These are phyloP conservation scores for Epicampocera succincta DNA, from an alignment of 2,888 invertebrate genomes.

Conservation along the genomic window DNA sequence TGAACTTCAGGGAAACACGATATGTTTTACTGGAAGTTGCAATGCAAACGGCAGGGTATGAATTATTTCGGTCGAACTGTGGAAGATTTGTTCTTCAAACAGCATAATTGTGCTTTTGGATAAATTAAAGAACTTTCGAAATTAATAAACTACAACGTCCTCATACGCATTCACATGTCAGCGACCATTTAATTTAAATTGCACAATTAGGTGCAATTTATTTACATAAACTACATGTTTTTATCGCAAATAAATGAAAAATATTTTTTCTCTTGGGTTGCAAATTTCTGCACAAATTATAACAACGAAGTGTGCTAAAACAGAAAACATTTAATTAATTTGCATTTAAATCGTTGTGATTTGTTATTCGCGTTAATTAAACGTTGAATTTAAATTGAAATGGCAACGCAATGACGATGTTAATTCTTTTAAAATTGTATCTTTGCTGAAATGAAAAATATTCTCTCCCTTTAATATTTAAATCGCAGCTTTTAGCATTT, in stretches of 20 bases:
- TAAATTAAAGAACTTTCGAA: too few relatives aligned
- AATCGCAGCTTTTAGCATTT: neutral
- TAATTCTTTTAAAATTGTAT: conserved; percentile 3
- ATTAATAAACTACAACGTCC: too few relatives aligned
- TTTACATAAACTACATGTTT: conserved; percentile 18
- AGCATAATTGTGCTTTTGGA: too few relatives aligned
- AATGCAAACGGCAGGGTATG: too few relatives aligned
- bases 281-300: conserved; percentile 21
- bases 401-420: neutral
- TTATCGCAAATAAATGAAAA: conserved; percentile 17
- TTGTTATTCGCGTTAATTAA: conserved; percentile 49
- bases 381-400: conserved; percentile 35
- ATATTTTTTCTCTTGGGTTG: conserved; percentile 3
- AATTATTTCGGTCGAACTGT: too few relatives aligned
- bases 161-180: too few relatives aligned
- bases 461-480: neutral
- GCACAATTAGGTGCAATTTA: neutral
- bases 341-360: conserved; percentile 48
- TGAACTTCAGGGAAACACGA: too few relatives aligned
- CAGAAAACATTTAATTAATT: conserved; percentile 36
- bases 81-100: too few relatives aligned
- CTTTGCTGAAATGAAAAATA: conserved; percentile 17
- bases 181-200: too few relatives aligned
- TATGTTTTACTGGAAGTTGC: too few relatives aligned
- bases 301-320: neutral